These are phyloP conservation scores for Pagrus major DNA, from an alignment of 2,113 vertebrate species.

Conservation along the genomic window DNA sequence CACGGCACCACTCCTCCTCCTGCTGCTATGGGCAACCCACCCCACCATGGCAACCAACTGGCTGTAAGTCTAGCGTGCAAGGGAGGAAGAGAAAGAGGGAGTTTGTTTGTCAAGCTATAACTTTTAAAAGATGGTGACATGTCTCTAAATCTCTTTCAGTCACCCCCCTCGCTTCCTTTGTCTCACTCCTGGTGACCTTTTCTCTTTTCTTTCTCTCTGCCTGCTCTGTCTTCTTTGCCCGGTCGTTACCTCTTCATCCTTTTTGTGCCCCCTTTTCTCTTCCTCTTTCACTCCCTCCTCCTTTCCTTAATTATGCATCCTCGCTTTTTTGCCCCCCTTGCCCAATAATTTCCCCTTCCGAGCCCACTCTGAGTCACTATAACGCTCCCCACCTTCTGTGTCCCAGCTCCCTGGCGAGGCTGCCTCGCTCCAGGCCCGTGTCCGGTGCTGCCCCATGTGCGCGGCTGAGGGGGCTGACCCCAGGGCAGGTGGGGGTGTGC, in stretches of 20 bases:
- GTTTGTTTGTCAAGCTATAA: slow-evolving; percentile 86
- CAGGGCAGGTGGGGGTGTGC: slow-evolving; percentile 85
- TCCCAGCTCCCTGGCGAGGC: slow-evolving; percentile 83
- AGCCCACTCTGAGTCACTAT: slow-evolving; percentile 36
- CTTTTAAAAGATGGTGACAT: slow-evolving; percentile 85
- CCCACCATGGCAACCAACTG: slow-evolving; percentile 89
- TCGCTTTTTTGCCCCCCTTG: slow-evolving; percentile 24
- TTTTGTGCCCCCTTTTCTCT: slow-evolving; percentile 45
- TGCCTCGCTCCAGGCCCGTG: slow-evolving; percentile 82
- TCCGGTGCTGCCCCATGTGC: slow-evolving; percentile 76
- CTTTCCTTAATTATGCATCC: slow-evolving; percentile 40
- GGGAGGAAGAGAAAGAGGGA: slow-evolving; percentile 70
- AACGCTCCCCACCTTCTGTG: slow-evolving; percentile 17
- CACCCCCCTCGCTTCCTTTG: slow-evolving; percentile 75
- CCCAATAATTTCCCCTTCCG: slow-evolving; percentile 8
- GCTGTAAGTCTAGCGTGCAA: slow-evolving; percentile 84
- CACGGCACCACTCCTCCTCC: slow-evolving; percentile 88
- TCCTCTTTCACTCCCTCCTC: slow-evolving; percentile 14
- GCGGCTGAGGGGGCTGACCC: slow-evolving; percentile 81
- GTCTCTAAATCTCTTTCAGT: slow-evolving; percentile 81
- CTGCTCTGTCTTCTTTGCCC: slow-evolving; percentile 56
- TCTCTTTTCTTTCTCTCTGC: slow-evolving; percentile 68
- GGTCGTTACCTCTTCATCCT: slow-evolving; percentile 56
- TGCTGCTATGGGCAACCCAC: slow-evolving; percentile 89
- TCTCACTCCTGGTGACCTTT: slow-evolving; percentile 74